These are phyloP conservation scores for Donacobius atricapilla DNA, from an alignment of 2,113 vertebrate species.

Conservation along the genomic window DNA sequence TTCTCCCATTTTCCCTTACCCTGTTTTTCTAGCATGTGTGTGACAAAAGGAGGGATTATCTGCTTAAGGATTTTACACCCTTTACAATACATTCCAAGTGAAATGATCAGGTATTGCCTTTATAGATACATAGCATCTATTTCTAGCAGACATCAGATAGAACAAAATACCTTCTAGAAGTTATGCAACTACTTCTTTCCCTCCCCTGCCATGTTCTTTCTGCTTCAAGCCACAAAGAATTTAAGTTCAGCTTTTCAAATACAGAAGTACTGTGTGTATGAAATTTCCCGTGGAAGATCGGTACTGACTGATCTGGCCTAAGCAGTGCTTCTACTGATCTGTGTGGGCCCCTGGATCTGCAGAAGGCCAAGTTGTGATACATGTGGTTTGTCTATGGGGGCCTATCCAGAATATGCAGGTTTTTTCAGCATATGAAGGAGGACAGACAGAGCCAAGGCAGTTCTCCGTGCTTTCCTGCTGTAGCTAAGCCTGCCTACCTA, in stretches of 20 bases:
- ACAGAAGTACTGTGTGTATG: background rate
- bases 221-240: background rate
- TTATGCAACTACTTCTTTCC: background rate
- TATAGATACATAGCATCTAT: background rate
- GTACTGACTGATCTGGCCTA: background rate
- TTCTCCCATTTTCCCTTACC: background rate
- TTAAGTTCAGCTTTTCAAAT: background rate
- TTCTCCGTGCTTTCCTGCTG: background rate
- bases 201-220: background rate
- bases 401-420: background rate
- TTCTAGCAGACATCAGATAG: background rate
- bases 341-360: background rate
- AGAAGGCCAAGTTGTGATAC: background rate
- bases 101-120: background rate
- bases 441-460: background rate
- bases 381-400: background rate
- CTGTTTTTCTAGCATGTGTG: background rate
- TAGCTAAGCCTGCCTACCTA: background rate
- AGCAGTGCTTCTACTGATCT: background rate
- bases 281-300: background rate
- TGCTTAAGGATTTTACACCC: background rate
- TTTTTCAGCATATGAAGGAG: background rate
- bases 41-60: background rate
- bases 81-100: background rate
- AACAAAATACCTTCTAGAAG: background rate